These are phyloP conservation scores for Penaeus vannamei DNA, from an alignment of 1,140 invertebrate genomes.

Conservation along the genomic window DNA sequence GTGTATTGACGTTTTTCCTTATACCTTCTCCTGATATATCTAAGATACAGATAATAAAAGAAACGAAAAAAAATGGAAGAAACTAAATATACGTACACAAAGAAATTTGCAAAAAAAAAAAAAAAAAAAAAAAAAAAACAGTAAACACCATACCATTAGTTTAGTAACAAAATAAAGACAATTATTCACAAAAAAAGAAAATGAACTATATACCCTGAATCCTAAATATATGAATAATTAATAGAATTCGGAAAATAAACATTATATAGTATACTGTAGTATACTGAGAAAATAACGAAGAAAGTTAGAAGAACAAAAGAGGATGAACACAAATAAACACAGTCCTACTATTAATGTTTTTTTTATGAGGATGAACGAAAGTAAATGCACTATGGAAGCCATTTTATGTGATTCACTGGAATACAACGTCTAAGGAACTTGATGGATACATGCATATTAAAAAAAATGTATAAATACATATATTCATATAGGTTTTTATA, in stretches of 20 bases:
- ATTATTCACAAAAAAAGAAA: neutral
- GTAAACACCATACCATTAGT: too few species aligned
- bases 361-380: neutral
- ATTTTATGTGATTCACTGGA: neutral
- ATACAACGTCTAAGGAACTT: too few species aligned
- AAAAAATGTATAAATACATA: too few species aligned
- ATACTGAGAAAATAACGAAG: neutral
- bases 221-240: neutral
- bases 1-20: constrained; percentile 35
- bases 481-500: too few species aligned
- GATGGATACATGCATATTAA: too few species aligned
- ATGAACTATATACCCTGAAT: neutral
- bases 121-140: too few species aligned
- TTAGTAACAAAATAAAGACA: neutral
- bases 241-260: too few species aligned
- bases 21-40: neutral
- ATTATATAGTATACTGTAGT: neutral
- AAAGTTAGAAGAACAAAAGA: neutral
- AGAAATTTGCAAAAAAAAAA: too few species aligned
- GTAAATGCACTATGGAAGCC: neutral
- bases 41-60: neutral
- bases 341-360: neutral
- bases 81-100: too few species aligned
- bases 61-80: neutral
- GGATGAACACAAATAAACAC: neutral